phyloP scores from a whole-genome alignment of 2,113 vertebrate species.

The Tachycineta bicolor region DNA sequence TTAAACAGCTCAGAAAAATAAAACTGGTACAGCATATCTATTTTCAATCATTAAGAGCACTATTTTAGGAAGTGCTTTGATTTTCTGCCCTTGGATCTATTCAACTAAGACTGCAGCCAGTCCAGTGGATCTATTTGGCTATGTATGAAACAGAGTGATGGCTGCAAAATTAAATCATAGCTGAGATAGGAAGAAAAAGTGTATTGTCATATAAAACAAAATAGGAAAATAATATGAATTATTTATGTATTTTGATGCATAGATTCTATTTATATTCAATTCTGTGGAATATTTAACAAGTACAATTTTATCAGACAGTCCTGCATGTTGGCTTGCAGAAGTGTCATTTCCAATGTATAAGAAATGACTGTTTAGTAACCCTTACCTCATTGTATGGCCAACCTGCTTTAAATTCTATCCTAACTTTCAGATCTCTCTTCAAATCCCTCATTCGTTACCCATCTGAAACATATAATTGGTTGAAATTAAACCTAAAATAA shows the following conservation, averaged over 20 bases:
- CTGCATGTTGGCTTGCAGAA: not conserved
- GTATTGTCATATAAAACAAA: not conserved
- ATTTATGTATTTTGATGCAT: not conserved
- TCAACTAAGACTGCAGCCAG: not conserved
- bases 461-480: conserved; percentile 33
- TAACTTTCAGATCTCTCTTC: not conserved
- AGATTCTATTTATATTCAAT: not conserved
- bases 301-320: not conserved
- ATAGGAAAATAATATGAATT: not conserved
- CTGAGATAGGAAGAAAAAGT: not conserved
- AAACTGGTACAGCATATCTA: not conserved
- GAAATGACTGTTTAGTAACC: not conserved
- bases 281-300: not conserved
- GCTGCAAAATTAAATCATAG: not conserved
- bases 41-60: conserved; percentile 5
- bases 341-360: not conserved
- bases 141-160: not conserved
- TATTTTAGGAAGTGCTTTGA: not conserved
- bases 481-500: conserved; percentile 13
- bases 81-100: not conserved
- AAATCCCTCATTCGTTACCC: not conserved
- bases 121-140: not conserved
- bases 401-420: not conserved
- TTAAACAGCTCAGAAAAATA: conserved; percentile 33
- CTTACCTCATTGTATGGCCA: not conserved